phyloP scores from a whole-genome alignment of 2,888 invertebrate genomes.

The Sthenelais limicola region DNA sequence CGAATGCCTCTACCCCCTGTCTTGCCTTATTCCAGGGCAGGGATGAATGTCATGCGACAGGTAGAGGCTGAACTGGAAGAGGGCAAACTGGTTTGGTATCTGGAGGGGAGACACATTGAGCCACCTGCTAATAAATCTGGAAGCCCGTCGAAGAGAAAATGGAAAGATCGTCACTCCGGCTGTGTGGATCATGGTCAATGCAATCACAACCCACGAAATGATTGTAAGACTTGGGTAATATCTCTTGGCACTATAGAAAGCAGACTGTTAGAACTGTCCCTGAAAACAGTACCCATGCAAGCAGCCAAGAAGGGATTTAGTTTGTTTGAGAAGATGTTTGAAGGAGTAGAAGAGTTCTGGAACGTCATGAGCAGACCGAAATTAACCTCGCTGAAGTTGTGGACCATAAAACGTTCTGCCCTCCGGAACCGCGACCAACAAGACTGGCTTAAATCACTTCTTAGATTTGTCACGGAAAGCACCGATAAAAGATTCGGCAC shows the following conservation, averaged over 20 bases:
- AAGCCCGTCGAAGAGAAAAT: background rate
- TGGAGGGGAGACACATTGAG: slow-evolving; percentile 21
- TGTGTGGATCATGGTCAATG: too few species aligned
- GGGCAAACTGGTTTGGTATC: slow-evolving; percentile 14
- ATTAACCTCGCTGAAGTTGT: slow-evolving; percentile 14
- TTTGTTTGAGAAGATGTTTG: background rate
- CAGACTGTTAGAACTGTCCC: slow-evolving; percentile 22
- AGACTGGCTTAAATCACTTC: slow-evolving; percentile 19
- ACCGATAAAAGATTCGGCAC: slow-evolving; percentile 15
- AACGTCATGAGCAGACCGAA: background rate
- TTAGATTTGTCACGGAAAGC: background rate
- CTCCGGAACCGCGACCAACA: slow-evolving; percentile 17
- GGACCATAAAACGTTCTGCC: slow-evolving; percentile 27
- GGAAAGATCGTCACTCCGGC: slow-evolving; percentile 8
- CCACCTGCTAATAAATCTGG: background rate
- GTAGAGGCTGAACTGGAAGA: slow-evolving; percentile 25
- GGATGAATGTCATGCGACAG: slow-evolving; percentile 26
- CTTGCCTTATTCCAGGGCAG: slow-evolving; percentile 24
- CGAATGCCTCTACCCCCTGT: slow-evolving; percentile 17
- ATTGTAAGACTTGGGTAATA: slow-evolving; percentile 16
- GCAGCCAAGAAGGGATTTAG: slow-evolving; percentile 6
- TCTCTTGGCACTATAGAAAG: slow-evolving; percentile 14
- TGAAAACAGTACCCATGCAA: slow-evolving; percentile 14
- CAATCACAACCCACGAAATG: too few species aligned
- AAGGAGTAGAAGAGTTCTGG: slow-evolving; percentile 9